These are phyloP conservation scores for Pogonophryne albipinna DNA, from an alignment of 2,797 vertebrate genomes.

Conservation along the genomic window DNA sequence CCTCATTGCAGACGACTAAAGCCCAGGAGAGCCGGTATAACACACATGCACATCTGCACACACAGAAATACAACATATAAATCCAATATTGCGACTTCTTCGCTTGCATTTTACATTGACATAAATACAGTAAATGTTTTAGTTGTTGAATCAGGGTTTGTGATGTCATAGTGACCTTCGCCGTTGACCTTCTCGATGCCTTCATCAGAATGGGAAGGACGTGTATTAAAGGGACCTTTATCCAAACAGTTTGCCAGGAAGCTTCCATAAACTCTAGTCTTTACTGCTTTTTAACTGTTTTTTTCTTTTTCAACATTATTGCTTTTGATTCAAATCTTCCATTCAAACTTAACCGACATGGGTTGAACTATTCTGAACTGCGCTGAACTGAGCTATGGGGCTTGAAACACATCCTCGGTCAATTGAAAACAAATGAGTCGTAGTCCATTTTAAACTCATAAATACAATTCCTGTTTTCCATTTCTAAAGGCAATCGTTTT, in stretches of 20 bases:
- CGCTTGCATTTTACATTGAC: too few relatives aligned
- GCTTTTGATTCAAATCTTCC: background rate
- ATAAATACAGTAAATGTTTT: too few relatives aligned
- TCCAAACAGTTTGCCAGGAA: background rate
- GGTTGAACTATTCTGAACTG: background rate
- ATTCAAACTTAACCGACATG: background rate
- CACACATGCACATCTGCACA: background rate
- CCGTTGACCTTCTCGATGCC: too few relatives aligned
- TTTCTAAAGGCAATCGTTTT: background rate
- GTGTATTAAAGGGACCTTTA: background rate
- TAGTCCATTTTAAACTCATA: background rate
- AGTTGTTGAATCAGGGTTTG: too few relatives aligned
- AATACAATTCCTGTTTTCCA: background rate
- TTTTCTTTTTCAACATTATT: background rate
- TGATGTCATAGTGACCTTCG: too few relatives aligned
- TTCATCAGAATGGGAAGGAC: too few relatives aligned
- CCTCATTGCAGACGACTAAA: constrained; percentile 37
- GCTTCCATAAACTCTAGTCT: background rate
- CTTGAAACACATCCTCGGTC: background rate
- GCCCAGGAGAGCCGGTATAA: background rate
- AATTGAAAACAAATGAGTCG: constrained; percentile 1
- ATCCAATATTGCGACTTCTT: background rate
- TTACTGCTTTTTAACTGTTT: background rate
- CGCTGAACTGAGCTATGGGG: background rate
- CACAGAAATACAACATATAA: constrained; percentile 1